Evolutionary conservation across 2,797 vertebrate species (phyloP).

Genomic region (Lepus oiostolus): DNA sequence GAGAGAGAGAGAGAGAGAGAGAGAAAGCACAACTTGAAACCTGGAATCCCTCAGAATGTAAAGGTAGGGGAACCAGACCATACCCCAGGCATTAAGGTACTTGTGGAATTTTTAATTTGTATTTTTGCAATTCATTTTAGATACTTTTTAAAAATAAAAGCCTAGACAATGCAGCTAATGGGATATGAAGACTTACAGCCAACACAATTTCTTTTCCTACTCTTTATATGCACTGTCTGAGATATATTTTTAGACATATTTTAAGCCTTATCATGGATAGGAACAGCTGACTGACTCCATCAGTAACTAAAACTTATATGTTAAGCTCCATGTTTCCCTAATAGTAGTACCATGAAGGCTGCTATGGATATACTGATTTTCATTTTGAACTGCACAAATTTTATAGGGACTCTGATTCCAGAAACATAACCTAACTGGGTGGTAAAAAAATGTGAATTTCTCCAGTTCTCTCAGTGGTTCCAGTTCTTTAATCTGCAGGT

Average conservation of each 20-base stretch:
- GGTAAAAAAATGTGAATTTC: background rate
- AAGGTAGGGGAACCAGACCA: conserved; percentile 1
- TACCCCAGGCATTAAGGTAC: background rate
- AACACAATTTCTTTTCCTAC: background rate
- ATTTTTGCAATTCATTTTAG: background rate
- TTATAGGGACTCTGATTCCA: background rate
- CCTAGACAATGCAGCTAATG: background rate
- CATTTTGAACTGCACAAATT: background rate
- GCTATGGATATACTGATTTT: background rate
- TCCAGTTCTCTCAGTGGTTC: background rate
- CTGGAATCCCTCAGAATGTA: background rate
- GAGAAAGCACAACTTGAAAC: background rate
- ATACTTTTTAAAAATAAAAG: conserved; percentile 26
- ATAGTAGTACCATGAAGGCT: background rate
- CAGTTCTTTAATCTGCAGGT: background rate
- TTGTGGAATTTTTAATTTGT: conserved; percentile 25
- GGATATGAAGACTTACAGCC: background rate
- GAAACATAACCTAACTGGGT: background rate
- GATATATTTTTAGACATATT: background rate
- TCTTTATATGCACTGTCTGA: background rate
- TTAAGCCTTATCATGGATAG: background rate
- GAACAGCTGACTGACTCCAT: background rate
- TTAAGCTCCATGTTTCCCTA: background rate
- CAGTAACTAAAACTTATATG: background rate
- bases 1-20: too few species aligned